Percentiles rank a stretch among this genome's conserved stretches.
Evolutionary conservation across 2,797 vertebrate species (phyloP).

Genomic region (Sylvia borin): DNA sequence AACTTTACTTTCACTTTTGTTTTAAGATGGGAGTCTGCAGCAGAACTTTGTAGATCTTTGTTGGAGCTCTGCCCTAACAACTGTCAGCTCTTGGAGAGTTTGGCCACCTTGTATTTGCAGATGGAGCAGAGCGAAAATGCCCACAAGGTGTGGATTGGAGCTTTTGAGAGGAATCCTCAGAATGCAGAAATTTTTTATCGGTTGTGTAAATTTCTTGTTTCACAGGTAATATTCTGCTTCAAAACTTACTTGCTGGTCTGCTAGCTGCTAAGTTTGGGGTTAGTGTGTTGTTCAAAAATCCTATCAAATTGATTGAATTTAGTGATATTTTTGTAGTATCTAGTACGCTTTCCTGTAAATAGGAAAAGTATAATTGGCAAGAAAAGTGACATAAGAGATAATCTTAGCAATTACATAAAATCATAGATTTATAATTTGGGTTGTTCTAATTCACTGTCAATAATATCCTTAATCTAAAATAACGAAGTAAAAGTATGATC

Average conservation of each 20-base stretch:
- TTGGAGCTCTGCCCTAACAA: conserved; percentile 81
- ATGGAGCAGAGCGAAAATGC: conserved; percentile 76
- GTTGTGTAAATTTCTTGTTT: conserved; percentile 87
- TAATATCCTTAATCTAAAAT: not conserved
- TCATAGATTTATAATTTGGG: not conserved
- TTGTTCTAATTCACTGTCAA: not conserved
- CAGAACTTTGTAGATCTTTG: conserved; percentile 81
- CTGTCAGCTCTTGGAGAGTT: conserved; percentile 82
- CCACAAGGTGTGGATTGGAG: conserved; percentile 82
- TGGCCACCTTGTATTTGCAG: conserved; percentile 82
- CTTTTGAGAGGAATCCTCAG: conserved; percentile 83
- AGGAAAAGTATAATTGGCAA: not conserved
- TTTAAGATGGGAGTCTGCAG: conserved; percentile 83
- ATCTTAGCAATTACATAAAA: not conserved
- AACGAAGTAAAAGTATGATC: not conserved
- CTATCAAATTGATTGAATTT: not conserved
- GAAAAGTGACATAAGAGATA: not conserved
- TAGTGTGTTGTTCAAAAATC: not conserved
- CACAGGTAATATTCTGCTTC: conserved; percentile 80
- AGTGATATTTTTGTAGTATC: not conserved
- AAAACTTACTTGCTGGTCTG: not conserved
- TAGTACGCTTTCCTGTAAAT: not conserved
- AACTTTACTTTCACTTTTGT: conserved; percentile 5
- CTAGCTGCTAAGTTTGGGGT: not conserved
- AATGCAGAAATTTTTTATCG: conserved; percentile 88